Conservation (phyloP, 2,113 vertebrate species). For the Kryptolebias marmoratus region DNA sequence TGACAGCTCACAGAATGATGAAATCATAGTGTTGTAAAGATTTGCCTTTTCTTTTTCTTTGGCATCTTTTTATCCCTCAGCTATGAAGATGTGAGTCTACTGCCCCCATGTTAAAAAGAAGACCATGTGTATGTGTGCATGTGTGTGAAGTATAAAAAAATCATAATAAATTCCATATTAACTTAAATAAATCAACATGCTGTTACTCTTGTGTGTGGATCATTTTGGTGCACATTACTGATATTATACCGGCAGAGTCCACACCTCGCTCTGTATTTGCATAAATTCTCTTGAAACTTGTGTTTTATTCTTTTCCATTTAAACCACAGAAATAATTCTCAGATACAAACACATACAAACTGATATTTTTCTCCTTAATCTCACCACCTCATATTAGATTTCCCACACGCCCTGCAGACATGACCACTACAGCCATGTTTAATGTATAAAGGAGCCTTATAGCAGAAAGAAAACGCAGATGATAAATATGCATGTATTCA, state of each 20-base stretch:
- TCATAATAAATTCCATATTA: not conserved
- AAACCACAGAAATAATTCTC: conserved; percentile 36
- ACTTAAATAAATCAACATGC: no score
- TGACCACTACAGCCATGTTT: conserved; percentile 79
- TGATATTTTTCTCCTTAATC: conserved; percentile 61
- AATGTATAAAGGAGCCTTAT: conserved; percentile 84
- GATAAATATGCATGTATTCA: conserved; percentile 88
- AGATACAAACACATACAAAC: conserved; percentile 53
- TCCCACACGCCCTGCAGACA: conserved; percentile 79
- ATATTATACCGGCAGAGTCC: no score
- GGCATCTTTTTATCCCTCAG: conserved; percentile 13
- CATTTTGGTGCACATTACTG: not conserved
- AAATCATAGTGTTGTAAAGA: conserved; percentile 1
- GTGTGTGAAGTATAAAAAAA: not conserved
- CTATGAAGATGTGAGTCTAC: conserved; percentile 46
- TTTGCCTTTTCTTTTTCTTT: conserved; percentile 9
- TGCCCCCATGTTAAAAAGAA: conserved; percentile 28
- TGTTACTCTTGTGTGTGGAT: not conserved
- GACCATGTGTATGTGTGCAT: not conserved
- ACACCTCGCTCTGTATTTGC: conserved; percentile 20
- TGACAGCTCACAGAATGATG: no score
- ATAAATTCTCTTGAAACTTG: conserved; percentile 37
- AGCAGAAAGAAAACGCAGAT: conserved; percentile 71
- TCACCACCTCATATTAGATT: conserved; percentile 82
- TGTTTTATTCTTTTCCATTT: conserved; percentile 15